A percentile compares a stretch with the other conserved stretches of the same genome.
phyloP scores from a whole-genome alignment of 2,797 vertebrate species.

The Anguilla pacifica region DNA sequence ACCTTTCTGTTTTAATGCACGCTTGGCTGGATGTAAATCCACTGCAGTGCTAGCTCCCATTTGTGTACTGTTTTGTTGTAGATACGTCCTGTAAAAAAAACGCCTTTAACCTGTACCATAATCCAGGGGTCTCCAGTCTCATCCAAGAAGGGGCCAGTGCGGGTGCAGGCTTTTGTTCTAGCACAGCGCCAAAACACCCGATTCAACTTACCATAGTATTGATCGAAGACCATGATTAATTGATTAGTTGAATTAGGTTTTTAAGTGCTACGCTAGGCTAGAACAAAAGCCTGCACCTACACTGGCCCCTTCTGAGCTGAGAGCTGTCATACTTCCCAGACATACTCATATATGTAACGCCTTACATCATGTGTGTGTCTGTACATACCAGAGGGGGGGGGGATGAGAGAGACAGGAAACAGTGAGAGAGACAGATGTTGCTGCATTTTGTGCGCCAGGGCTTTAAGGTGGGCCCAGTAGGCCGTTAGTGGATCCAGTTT shows the following conservation, averaged over 20 bases:
- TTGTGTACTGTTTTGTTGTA: not conserved
- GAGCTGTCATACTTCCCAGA: not conserved
- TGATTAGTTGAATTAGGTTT: not conserved
- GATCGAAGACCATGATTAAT: not conserved
- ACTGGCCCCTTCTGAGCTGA: not conserved
- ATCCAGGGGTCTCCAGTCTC: not conserved
- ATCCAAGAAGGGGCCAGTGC: not conserved
- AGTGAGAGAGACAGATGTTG: not conserved
- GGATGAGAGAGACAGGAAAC: not conserved
- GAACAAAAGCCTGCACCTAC: not conserved
- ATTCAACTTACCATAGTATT: not conserved
- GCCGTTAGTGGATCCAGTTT: conserved; percentile 54
- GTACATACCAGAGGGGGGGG: not conserved
- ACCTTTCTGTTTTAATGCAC: not conserved
- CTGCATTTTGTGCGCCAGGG: conserved; percentile 16
- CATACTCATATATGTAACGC: not conserved
- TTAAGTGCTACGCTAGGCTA: not conserved
- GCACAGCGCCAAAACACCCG: not conserved
- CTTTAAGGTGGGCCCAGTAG: conserved; percentile 45
- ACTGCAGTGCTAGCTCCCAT: not conserved
- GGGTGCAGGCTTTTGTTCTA: not conserved
- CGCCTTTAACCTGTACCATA: conserved; percentile 29
- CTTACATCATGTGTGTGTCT: conserved; percentile 38
- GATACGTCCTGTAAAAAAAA: not conserved
- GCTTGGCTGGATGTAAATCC: too few species aligned